Evolutionary conservation across 2,113 vertebrate species (phyloP).

Genomic region (Callipepla californica): DNA sequence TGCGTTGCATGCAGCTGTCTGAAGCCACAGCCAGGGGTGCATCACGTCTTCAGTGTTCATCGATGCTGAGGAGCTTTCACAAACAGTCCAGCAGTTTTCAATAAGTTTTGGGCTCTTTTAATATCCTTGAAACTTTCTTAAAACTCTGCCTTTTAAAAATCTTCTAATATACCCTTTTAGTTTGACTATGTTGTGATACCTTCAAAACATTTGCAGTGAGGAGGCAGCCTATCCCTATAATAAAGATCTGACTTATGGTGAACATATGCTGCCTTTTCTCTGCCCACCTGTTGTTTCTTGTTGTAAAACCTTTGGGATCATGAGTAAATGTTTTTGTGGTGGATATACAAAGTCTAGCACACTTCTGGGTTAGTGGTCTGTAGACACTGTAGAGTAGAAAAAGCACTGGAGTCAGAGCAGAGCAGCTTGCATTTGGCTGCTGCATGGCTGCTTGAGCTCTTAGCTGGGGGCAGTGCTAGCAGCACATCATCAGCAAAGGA

Average conservation of each 20-base stretch:
- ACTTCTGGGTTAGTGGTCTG: not conserved
- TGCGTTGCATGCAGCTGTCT: rapidly evolving
- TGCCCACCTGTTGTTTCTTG: not conserved
- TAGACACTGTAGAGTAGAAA: not conserved
- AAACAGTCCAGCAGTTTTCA: not conserved
- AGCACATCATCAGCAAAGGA: not conserved
- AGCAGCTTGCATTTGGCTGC: rapidly evolving
- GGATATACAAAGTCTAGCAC: not conserved
- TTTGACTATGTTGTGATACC: not conserved
- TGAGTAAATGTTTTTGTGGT: not conserved
- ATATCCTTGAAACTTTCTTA: not conserved
- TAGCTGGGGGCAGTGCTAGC: not conserved
- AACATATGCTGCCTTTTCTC: not conserved
- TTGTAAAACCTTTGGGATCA: not conserved
- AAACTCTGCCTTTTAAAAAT: not conserved
- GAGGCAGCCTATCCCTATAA: not conserved
- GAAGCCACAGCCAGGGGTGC: rapidly evolving
- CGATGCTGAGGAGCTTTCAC: not conserved
- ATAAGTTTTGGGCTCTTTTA: not conserved
- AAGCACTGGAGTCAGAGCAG: not conserved
- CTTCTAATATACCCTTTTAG: not conserved
- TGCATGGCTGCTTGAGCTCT: not conserved
- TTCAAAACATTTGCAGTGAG: not conserved
- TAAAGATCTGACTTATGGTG: not conserved
- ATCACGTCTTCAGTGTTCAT: not conserved